Conservation (phyloP, 2,888 invertebrate species). For the Pollenia angustigena region DNA sequence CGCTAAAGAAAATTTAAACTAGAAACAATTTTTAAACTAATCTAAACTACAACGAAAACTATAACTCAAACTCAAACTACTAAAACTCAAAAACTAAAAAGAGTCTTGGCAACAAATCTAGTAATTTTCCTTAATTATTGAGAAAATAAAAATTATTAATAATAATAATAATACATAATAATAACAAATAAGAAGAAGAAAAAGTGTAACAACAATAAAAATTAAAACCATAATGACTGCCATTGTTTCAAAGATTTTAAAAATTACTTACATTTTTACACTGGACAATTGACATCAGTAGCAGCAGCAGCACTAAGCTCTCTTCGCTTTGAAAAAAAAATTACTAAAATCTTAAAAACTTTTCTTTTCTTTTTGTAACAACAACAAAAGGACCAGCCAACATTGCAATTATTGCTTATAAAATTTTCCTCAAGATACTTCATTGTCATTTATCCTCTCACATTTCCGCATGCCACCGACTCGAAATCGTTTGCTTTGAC, state of each 20-base stretch:
- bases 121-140: constrained; percentile 38
- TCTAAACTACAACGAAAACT: constrained; percentile 53
- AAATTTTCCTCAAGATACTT: constrained; percentile 22
- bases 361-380: constrained; percentile 4
- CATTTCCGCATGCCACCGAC: constrained; percentile 48
- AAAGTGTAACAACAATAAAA: constrained; percentile 7
- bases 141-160: constrained; percentile 25
- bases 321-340: constrained; percentile 19
- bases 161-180: constrained; percentile 22
- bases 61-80: constrained; percentile 27
- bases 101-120: constrained; percentile 20
- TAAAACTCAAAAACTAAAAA: constrained; percentile 19
- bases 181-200: constrained; percentile 10
- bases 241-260: constrained; percentile 63
- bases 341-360: constrained; percentile 22
- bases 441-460: constrained; percentile 32
- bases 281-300: constrained; percentile 58
- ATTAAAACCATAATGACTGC: constrained; percentile 60
- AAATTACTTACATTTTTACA: constrained; percentile 54
- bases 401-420: constrained; percentile 30
- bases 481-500: constrained; percentile 53
- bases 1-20: constrained; percentile 17
- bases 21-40: constrained; percentile 32
- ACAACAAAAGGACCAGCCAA: constrained; percentile 23
- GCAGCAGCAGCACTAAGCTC: neutral